These are phyloP conservation scores for Cotesia congregata DNA, from an alignment of 2,888 invertebrate species.

Conservation along the genomic window DNA sequence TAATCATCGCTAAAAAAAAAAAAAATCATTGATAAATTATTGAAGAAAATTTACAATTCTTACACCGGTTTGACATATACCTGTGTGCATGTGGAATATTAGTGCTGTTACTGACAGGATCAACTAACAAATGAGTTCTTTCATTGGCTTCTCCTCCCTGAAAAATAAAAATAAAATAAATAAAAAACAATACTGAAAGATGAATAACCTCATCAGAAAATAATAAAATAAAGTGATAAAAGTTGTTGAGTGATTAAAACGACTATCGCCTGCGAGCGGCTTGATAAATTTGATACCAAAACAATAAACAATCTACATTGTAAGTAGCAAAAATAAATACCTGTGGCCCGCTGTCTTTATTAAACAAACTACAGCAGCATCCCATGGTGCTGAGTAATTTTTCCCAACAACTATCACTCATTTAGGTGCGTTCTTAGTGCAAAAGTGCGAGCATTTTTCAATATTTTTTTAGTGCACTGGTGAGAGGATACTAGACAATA, in stretches of 20 bases:
- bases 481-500: background rate
- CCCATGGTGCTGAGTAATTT: constrained; percentile 53
- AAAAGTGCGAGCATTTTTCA: background rate
- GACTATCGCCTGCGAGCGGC: background rate
- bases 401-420: background rate
- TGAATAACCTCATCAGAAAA: background rate
- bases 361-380: constrained; percentile 80
- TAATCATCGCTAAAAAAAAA: constrained; percentile 75
- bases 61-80: constrained; percentile 57
- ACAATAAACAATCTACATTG: constrained; percentile 33
- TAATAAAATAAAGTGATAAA: background rate
- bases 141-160: constrained; percentile 79
- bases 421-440: background rate
- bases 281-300: constrained; percentile 36
- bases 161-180: constrained; percentile 45
- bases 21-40: constrained; percentile 26
- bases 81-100: constrained; percentile 79
- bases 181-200: background rate
- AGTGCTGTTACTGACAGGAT: constrained; percentile 83
- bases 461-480: background rate
- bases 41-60: background rate
- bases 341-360: constrained; percentile 79
- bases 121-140: constrained; percentile 83
- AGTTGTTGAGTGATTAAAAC: background rate
- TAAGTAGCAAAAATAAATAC: constrained; percentile 68